These are phyloP conservation scores for Drosophila ohnishii DNA, from an alignment of 1,140 invertebrate species.

Conservation along the genomic window DNA sequence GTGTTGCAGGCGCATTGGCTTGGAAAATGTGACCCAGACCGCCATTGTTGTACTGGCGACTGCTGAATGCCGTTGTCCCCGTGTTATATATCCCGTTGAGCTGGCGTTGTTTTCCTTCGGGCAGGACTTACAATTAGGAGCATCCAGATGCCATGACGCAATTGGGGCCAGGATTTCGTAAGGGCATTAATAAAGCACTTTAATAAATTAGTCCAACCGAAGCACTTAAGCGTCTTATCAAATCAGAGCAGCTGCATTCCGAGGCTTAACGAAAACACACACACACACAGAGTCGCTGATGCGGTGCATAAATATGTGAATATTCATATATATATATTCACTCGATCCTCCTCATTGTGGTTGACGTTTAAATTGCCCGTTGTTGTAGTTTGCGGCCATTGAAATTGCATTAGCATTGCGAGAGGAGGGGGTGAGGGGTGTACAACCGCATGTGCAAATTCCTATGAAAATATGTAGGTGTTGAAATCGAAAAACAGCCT, in stretches of 20 bases:
- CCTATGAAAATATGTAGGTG: conserved; percentile 64
- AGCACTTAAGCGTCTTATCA: conserved; percentile 60
- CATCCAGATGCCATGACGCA: conserved; percentile 23
- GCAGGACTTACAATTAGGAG: conserved; percentile 45
- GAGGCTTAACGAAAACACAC: conserved; percentile 35
- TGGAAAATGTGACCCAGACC: conserved; percentile 61
- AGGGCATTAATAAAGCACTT: conserved; percentile 68
- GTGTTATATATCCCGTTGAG: neutral
- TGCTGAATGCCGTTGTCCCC: conserved; percentile 8
- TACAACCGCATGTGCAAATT: conserved; percentile 28
- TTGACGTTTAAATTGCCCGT: conserved; percentile 44
- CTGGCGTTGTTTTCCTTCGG: conserved; percentile 33
- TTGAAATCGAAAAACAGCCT: conserved; percentile 41
- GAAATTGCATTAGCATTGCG: conserved; percentile 41
- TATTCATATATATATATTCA: conserved; percentile 42
- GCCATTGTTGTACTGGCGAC: conserved; percentile 31
- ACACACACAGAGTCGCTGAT: neutral
- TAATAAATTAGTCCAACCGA: conserved; percentile 68
- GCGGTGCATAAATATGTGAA: conserved; percentile 31
- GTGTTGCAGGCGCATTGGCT: conserved; percentile 52
- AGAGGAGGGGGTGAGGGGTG: no score
- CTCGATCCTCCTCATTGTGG: conserved; percentile 39
- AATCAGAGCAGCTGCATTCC: conserved; percentile 48
- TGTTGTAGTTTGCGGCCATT: conserved; percentile 45
- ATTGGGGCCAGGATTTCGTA: conserved; percentile 47